A percentile compares a stretch with the other conserved stretches of the same genome.
Conservation (phyloP, 2,888 invertebrate species). For the Prosapia bicincta region DNA sequence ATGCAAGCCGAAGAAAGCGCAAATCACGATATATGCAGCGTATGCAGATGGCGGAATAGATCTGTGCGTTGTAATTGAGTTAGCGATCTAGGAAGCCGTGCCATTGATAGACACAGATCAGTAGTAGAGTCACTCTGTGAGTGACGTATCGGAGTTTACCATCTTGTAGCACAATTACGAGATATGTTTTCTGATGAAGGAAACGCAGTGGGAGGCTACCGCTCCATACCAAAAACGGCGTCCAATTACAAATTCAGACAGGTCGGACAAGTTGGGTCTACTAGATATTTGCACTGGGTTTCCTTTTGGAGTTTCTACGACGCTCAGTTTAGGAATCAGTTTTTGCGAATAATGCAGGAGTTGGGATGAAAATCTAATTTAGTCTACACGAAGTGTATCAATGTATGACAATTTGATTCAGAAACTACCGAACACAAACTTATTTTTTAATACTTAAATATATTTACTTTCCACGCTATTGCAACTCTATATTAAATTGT, state of each 20-base stretch:
- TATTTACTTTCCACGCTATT: no score
- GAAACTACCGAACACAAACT: no score
- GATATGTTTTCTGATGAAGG: not conserved
- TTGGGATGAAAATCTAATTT: no score
- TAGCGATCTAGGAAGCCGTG: not conserved
- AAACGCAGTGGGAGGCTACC: not conserved
- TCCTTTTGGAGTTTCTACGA: not conserved
- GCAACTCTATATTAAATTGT: no score
- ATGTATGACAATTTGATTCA: no score
- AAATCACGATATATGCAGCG: no score
- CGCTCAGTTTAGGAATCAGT: not conserved
- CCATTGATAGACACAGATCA: not conserved
- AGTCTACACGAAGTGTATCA: no score
- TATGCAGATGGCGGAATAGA: not conserved
- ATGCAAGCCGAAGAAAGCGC: no score
- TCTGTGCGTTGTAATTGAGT: not conserved
- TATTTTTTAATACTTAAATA: no score
- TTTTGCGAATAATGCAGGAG: not conserved
- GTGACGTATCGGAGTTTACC: not conserved
- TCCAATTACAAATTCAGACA: not conserved
- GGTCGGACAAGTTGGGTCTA: not conserved
- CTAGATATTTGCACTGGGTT: not conserved
- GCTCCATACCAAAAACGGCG: not conserved
- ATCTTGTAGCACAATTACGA: not conserved
- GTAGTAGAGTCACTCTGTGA: not conserved